Evolutionary conservation across 2,113 vertebrate species (phyloP).

Genomic region (Rutilus rutilus): DNA sequence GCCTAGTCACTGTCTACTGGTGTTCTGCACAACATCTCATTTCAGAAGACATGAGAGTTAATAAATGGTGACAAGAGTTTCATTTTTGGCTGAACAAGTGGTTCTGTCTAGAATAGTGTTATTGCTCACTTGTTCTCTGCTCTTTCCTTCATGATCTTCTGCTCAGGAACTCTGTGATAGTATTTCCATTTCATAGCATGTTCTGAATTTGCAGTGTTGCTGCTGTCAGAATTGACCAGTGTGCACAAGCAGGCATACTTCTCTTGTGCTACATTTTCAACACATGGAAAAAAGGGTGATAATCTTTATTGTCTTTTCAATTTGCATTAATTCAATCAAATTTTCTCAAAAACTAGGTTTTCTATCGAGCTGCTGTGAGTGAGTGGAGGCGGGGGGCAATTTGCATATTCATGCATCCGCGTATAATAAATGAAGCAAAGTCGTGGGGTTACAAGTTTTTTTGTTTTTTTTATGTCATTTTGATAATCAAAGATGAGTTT

Average conservation of each 20-base stretch:
- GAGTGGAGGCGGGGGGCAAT: too few relatives aligned
- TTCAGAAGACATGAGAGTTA: not conserved
- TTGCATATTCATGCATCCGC: too few relatives aligned
- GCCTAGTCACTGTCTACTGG: not conserved
- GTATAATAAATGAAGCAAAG: too few relatives aligned
- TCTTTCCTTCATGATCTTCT: not conserved
- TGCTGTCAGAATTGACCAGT: not conserved
- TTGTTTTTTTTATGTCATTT: too few relatives aligned
- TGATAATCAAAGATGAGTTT: too few relatives aligned
- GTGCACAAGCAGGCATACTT: not conserved
- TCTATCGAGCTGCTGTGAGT: too few relatives aligned
- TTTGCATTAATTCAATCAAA: not conserved
- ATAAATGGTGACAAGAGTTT: not conserved
- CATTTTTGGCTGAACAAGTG: not conserved
- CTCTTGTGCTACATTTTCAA: not conserved
- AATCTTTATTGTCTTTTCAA: not conserved
- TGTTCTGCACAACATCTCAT: not conserved
- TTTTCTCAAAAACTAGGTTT: too few relatives aligned
- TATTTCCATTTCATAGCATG: not conserved
- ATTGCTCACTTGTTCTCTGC: not conserved
- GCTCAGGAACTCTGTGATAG: not conserved
- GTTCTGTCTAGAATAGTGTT: not conserved
- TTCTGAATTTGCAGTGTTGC: slow-evolving; percentile 59
- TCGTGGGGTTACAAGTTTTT: too few relatives aligned
- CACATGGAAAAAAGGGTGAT: not conserved